Evolutionary conservation across 2,113 vertebrate genomes (phyloP).

Genomic region (Albula glossodonta): DNA sequence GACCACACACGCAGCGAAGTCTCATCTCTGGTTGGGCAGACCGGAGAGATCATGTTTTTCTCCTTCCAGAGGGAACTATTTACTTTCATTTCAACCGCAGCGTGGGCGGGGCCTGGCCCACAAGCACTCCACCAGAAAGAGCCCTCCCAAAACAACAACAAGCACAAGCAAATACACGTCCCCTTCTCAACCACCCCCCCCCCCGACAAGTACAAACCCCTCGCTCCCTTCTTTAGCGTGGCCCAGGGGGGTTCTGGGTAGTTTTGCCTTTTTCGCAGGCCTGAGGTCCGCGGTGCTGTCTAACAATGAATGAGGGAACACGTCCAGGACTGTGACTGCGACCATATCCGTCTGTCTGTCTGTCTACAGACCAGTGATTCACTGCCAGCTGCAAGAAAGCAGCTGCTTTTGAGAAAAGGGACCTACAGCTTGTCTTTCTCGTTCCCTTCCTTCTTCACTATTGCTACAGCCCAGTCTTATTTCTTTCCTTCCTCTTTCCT

Average conservation of each 20-base stretch:
- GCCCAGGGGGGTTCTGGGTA: background rate
- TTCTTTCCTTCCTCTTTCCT: too few species aligned
- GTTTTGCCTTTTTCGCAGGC: background rate
- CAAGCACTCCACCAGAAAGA: slow-evolving; percentile 14
- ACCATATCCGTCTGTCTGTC: background rate
- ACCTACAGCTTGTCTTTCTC: background rate
- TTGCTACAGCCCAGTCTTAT: too few species aligned
- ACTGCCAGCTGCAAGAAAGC: background rate
- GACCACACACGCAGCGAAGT: slow-evolving; percentile 51
- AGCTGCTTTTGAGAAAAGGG: background rate
- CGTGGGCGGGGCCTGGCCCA: slow-evolving; percentile 27
- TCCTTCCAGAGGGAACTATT: slow-evolving; percentile 54
- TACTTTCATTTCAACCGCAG: slow-evolving; percentile 65
- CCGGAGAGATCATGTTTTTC: slow-evolving; percentile 61
- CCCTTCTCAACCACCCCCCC: background rate
- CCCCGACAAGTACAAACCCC: background rate
- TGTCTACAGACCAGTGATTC: background rate
- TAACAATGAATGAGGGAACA: background rate
- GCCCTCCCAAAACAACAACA: slow-evolving; percentile 42
- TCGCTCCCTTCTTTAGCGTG: background rate
- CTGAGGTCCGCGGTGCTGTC: background rate
- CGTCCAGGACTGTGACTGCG: background rate
- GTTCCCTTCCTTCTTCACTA: background rate
- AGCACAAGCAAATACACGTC: slow-evolving; percentile 70
- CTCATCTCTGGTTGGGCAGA: slow-evolving; percentile 47